Conservation (phyloP, 2,797 vertebrate species). For the Odontamblyopus lacepedii region DNA sequence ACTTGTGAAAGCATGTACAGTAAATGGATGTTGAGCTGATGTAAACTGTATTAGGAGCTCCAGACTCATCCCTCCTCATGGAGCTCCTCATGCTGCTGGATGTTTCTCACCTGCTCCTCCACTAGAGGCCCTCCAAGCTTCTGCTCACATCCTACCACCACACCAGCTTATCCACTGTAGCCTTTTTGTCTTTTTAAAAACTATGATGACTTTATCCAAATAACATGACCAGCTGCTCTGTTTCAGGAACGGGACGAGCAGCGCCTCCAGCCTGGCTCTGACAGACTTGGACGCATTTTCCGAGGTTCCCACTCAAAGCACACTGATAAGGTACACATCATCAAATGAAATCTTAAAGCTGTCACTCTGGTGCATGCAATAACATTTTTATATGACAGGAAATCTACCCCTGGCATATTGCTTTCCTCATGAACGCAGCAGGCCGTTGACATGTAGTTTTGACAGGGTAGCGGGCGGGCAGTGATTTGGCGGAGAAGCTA, state of each 20-base stretch:
- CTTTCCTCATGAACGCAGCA: conserved; percentile 14
- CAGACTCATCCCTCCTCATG: conserved; percentile 62
- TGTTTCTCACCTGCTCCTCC: conserved; percentile 46
- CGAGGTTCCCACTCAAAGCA: conserved; percentile 84
- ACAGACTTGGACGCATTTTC: conserved; percentile 91
- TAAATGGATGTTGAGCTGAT: conserved; percentile 17
- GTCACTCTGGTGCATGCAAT: conserved; percentile 25
- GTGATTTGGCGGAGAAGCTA: conserved; percentile 14
- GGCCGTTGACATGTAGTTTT: conserved; percentile 15
- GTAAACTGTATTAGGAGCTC: conserved; percentile 28
- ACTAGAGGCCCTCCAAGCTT: conserved; percentile 46
- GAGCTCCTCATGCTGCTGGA: conserved; percentile 45
- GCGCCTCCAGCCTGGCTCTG: conserved; percentile 90
- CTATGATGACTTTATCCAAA: conserved; percentile 25
- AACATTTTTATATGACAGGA: neutral
- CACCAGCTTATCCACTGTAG: conserved; percentile 56
- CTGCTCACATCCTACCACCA: conserved; percentile 59
- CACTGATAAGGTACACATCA: conserved; percentile 84
- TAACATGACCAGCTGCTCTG: neutral
- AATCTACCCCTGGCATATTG: conserved; percentile 17
- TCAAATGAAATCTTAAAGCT: conserved; percentile 31
- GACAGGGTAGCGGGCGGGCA: conserved; percentile 14
- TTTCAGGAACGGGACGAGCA: conserved; percentile 94
- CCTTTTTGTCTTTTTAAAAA: conserved; percentile 47
- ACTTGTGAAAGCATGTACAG: conserved; percentile 10